Percentiles rank a stretch among this genome's conserved stretches.
These are phyloP conservation scores for Cygnus buccinator DNA, from an alignment of 2,113 vertebrate genomes.

Conservation along the genomic window DNA sequence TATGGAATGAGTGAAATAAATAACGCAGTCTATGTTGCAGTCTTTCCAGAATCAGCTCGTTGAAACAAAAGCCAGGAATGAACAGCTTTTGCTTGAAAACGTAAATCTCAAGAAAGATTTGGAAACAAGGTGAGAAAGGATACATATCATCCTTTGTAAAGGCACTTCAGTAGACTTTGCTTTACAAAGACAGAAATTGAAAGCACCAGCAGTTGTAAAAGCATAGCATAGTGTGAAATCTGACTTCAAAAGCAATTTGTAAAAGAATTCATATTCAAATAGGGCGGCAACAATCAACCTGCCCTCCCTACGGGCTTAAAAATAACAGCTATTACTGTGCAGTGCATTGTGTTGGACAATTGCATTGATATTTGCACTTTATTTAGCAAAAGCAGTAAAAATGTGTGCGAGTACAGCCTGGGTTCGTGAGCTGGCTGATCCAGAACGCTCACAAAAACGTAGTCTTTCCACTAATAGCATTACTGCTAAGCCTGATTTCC, in stretches of 20 bases:
- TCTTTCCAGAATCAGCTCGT: constrained; percentile 85
- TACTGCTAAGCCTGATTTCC: neutral
- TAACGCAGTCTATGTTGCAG: constrained; percentile 61
- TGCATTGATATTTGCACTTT: too few species aligned
- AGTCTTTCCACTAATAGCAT: neutral
- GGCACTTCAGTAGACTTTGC: neutral
- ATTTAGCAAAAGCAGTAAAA: neutral
- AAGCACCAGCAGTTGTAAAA: neutral
- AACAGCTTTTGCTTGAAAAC: constrained; percentile 80
- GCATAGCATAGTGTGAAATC: neutral
- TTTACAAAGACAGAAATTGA: neutral
- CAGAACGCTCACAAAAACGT: neutral
- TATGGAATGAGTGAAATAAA: neutral
- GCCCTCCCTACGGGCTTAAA: neutral
- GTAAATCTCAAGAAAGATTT: constrained; percentile 79
- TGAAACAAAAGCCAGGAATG: constrained; percentile 76
- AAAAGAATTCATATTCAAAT: neutral
- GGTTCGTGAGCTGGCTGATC: neutral
- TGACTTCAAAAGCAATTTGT: neutral
- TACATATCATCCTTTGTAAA: neutral
- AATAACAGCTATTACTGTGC: neutral
- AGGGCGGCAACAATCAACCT: neutral
- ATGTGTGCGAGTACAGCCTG: neutral
- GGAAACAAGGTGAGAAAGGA: constrained; percentile 80
- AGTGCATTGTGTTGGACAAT: neutral